A percentile compares a stretch with the other conserved stretches of the same genome.
Conservation (phyloP, 2,797 vertebrate species). For the Clarias laeviceps region DNA sequence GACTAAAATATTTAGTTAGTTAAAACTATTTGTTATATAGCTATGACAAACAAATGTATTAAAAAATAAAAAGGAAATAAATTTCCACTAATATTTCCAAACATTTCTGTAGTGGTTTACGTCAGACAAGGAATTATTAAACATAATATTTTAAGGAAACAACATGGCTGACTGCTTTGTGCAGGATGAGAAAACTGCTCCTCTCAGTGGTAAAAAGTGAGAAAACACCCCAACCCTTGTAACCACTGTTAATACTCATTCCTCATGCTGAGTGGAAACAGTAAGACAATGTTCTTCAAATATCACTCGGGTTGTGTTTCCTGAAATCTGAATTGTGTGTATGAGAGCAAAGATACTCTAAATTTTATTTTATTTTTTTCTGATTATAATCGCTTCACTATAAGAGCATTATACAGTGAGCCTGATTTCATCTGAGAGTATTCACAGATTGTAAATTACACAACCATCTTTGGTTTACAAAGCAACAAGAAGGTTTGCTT, state of each 20-base stretch:
- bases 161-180: not conserved
- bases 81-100: too few species aligned
- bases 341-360: not conserved
- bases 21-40: too few species aligned
- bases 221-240: conserved; percentile 7
- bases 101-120: too few species aligned
- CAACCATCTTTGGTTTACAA: not conserved
- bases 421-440: not conserved
- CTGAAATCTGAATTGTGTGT: not conserved
- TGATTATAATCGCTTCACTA: not conserved
- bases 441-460: conserved; percentile 6
- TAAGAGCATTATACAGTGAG: not conserved
- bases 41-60: too few species aligned
- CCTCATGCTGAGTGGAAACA: not conserved
- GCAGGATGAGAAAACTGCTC: conserved; percentile 21
- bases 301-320: not conserved
- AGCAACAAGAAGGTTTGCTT: not conserved
- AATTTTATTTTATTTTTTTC: not conserved
- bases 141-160: too few species aligned
- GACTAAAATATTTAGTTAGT: too few species aligned
- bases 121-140: too few species aligned
- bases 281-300: not conserved
- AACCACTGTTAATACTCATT: not conserved
- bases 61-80: too few species aligned
- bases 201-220: conserved; percentile 26